A percentile compares a stretch with the other conserved stretches of the same genome.
Evolutionary conservation across 2,888 invertebrate genomes (phyloP).

Genomic region (Silvanus unidentatus): DNA sequence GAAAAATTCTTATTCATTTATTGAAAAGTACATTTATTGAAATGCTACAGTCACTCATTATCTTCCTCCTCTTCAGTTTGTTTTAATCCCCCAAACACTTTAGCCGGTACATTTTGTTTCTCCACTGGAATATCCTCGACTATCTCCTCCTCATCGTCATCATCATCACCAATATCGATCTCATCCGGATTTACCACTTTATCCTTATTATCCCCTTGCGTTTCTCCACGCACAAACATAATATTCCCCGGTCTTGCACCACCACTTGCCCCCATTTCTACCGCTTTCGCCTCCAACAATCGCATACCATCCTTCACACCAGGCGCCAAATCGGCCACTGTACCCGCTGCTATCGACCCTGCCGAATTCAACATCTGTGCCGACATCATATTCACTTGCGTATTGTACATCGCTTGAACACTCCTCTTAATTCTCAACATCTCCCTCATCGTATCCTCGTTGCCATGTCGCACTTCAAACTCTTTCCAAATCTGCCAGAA

Average conservation of each 20-base stretch:
- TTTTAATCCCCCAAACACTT: constrained; percentile 84
- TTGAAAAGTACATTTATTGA: background rate
- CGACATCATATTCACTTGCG: constrained; percentile 98
- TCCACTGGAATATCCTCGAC: constrained; percentile 64
- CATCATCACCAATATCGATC: constrained; percentile 64
- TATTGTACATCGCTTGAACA: constrained; percentile 96
- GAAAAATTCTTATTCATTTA: background rate
- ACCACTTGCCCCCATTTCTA: constrained; percentile 56
- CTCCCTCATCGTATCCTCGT: constrained; percentile 98
- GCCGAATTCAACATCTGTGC: constrained; percentile 90
- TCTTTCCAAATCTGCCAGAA: constrained; percentile 99
- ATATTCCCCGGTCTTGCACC: constrained; percentile 54
- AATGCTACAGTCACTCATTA: background rate
- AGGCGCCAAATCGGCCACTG: constrained; percentile 66
- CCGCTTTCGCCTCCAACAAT: constrained; percentile 77
- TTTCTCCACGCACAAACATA: constrained; percentile 82
- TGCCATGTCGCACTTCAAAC: constrained; percentile 97
- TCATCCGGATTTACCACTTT: constrained; percentile 82
- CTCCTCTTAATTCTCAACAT: constrained; percentile 97
- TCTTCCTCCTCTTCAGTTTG: constrained; percentile 41
- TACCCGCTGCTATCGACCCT: constrained; percentile 58
- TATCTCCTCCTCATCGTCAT: constrained; percentile 51
- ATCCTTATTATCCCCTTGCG: constrained; percentile 65
- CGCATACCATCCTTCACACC: constrained; percentile 83
- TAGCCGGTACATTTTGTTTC: constrained; percentile 78